Evolutionary conservation across 2,113 vertebrate species (phyloP).

Genomic region (Apodemus speciosus): DNA sequence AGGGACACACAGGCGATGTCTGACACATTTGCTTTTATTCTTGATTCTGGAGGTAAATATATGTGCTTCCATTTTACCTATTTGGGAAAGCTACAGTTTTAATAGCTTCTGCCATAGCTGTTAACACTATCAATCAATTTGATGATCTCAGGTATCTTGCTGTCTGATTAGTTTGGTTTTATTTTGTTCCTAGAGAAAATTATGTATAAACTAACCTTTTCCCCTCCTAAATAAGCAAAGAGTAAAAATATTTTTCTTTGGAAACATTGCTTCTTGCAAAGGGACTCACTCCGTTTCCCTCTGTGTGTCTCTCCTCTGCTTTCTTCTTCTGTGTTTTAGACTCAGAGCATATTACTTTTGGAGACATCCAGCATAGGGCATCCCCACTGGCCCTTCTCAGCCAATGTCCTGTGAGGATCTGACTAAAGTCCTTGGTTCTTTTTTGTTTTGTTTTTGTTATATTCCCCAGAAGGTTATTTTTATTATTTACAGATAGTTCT

Average conservation of each 20-base stretch:
- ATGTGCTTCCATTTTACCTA: constrained; percentile 33
- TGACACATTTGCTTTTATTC: not conserved
- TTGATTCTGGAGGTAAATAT: constrained; percentile 34
- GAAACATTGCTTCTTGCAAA: constrained; percentile 40
- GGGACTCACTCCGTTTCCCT: constrained; percentile 29
- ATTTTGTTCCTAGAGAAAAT: not conserved
- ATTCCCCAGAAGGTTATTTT: constrained; percentile 70
- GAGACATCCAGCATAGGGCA: constrained; percentile 43
- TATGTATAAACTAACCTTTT: constrained; percentile 47
- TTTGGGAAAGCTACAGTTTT: constrained; percentile 60
- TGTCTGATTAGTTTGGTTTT: constrained; percentile 14
- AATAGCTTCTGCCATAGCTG: constrained; percentile 53
- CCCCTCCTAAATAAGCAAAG: not conserved
- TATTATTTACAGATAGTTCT: constrained; percentile 75
- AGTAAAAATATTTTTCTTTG: constrained; percentile 63
- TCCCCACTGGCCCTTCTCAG: constrained; percentile 48
- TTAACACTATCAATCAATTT: not conserved
- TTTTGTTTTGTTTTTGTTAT: constrained; percentile 64
- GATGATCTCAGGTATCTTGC: constrained; percentile 57
- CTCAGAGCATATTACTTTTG: constrained; percentile 63
- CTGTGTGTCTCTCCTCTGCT: constrained; percentile 16
- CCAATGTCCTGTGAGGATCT: constrained; percentile 63
- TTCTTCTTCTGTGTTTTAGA: constrained; percentile 27
- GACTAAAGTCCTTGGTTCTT: constrained; percentile 68
- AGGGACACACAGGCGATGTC: not conserved